phyloP scores from a whole-genome alignment of 2,888 invertebrate genomes.

The Ditula angustiorana region DNA sequence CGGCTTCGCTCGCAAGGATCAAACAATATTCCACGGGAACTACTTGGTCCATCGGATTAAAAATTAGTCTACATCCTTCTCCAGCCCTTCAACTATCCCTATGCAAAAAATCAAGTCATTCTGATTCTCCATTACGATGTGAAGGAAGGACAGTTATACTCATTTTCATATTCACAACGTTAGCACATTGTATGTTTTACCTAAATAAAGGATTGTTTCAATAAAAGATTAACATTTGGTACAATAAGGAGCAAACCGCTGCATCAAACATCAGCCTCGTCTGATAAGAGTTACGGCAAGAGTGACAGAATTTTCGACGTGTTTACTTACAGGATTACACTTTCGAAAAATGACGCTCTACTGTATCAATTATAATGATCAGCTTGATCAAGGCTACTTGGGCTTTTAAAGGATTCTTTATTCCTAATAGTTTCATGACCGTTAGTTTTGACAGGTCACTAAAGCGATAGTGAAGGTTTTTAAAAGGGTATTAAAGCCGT shows the following conservation, averaged over 20 bases:
- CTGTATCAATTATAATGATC: conserved; percentile 35
- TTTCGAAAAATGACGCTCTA: conserved; percentile 15
- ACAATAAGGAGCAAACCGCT: conserved; percentile 6
- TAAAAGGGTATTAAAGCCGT: background rate
- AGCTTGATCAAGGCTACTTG: too few relatives aligned
- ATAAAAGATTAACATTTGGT: background rate
- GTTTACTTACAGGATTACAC: conserved; percentile 29
- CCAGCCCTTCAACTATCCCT: too few relatives aligned
- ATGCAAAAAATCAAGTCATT: too few relatives aligned
- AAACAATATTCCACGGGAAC: too few relatives aligned
- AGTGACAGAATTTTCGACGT: conserved; percentile 21
- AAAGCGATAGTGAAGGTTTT: conserved; percentile 1
- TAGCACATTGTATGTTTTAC: too few relatives aligned
- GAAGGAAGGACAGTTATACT: too few relatives aligned
- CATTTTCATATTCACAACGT: too few relatives aligned
- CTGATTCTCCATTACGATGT: too few relatives aligned
- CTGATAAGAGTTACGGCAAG: conserved; percentile 12
- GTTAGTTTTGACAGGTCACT: conserved; percentile 29
- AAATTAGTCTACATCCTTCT: too few relatives aligned
- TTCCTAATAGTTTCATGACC: conserved; percentile 28
- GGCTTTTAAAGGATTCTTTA: conserved; percentile 27
- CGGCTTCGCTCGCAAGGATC: too few relatives aligned
- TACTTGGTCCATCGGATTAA: too few relatives aligned
- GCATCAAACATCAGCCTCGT: conserved; percentile 8
- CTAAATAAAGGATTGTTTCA: too few relatives aligned